Base-by-base conservation (phyloP, 2,797 vertebrate genomes). In the Channa striata region DNA sequence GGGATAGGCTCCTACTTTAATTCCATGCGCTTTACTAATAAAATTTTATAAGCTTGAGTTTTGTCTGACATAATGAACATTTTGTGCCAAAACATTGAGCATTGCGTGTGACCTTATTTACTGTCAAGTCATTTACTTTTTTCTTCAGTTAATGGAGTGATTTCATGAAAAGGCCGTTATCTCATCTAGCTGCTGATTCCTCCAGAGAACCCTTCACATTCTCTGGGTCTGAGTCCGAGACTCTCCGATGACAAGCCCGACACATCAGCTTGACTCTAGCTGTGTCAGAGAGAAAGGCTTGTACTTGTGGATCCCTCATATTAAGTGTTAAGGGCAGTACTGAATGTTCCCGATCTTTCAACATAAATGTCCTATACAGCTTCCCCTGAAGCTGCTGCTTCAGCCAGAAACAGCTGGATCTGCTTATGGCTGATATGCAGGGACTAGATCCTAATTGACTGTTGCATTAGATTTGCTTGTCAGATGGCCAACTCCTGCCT, bases 401-500 rank as follows among this genome's bases (percentile, higher is more conserved):
- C 76, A 68, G 76, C 60, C 48, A 30, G 47, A 10, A 75, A 76
- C 89, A 90, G 86, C 87, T 91, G 87, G 46, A 34, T 78, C 77
- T 84, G 81, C 62, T 90, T 83, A 87, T 11, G 63, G 19, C 74
- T 50, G 71, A 84, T 83, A 80, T 67, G 56, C 71, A 71, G 74
- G 56, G 75, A 82, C 70, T 56, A 60, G 56, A 87, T 85, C 74
- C 73, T 80, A 87, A 87, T 68, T 79, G 82, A 85, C 75, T 82
- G 80, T 78, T 87, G 78, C 86, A 77, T 81, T 88, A 84, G 75
- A 83, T 87, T 82, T 83, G 81, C 71, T 75, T 82, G 76, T 87
- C 83, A 64, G 53, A 30, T 63, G 58, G 84, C 82, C 79, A 82
- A 44, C 48, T 68, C 48, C 64, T 49, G 60, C 74, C 72, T 64